phyloP scores from a whole-genome alignment of 2,797 vertebrate genomes.

The Anguilla obscura region DNA sequence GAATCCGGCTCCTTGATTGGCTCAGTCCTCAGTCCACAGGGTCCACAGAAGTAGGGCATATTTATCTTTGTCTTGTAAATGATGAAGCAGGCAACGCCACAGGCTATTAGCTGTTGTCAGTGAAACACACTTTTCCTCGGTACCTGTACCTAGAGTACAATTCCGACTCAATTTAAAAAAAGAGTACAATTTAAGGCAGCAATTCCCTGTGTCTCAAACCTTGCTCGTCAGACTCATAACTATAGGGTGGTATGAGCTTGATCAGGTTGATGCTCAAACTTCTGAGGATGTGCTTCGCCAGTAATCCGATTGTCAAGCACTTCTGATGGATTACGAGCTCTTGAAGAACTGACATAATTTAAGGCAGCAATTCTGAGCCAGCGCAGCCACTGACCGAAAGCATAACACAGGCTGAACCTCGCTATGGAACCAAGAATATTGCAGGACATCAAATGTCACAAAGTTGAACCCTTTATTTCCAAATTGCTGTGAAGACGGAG shows the following conservation, averaged over 20 bases:
- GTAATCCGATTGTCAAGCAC: not conserved
- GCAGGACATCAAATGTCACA: not conserved
- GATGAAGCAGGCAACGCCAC: not conserved
- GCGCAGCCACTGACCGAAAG: not conserved
- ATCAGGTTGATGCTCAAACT: not conserved
- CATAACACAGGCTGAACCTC: not conserved
- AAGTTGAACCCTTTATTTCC: constrained; percentile 7
- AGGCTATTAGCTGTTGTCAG: not conserved
- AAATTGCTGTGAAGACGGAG: constrained; percentile 3
- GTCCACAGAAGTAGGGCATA: not conserved
- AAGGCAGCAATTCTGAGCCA: too few species aligned
- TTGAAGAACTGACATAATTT: too few species aligned
- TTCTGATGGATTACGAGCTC: not conserved
- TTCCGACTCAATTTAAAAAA: not conserved
- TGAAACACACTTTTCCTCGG: not conserved
- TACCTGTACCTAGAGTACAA: not conserved
- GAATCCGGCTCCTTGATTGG: not conserved
- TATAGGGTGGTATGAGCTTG: not conserved
- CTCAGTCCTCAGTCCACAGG: not conserved
- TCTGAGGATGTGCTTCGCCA: not conserved
- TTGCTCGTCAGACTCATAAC: not conserved
- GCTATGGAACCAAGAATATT: not conserved
- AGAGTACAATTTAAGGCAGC: not conserved
- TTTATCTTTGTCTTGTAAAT: not conserved
- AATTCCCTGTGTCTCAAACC: not conserved